Evolutionary conservation across 2,888 invertebrate genomes (phyloP), one percentile per base, ranked within the genome.

Genomic region (Callinectes sapidus): DNA sequence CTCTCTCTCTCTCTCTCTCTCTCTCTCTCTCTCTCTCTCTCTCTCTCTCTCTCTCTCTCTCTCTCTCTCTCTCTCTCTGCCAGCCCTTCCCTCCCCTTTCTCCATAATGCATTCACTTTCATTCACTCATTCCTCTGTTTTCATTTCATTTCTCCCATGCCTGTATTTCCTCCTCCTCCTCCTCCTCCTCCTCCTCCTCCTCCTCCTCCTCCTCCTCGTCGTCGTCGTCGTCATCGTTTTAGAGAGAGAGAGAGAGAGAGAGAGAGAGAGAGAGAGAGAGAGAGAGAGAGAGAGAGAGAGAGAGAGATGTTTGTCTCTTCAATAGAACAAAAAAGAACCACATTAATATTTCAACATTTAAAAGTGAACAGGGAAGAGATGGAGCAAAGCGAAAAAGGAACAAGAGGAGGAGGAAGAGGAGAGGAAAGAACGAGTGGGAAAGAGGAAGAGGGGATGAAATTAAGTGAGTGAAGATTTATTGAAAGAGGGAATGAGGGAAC

Each of bases 1-100:
- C 39, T 39, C 54, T 55, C 88, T 86, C 85, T 28, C 55, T 55
- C 32, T 39, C 88, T 54, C 88, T 39, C 39, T 39, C 88, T 88
- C 48, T n/a, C 86, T 39, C 86, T 35, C 42, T 42, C 86, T 54
- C 87, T 42, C 42, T 48, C 87, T 42, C n/a, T 54, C 87, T 42
- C 87, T 42, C n/a, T 39, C 87, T 39, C 87, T 42, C 87, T 42
- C 39, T 42, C 48, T n/a, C 42, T 54, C 87, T 54, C 42, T 54
- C n/a, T 48, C 86, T 42, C 87, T 23, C 86, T 35, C 35, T 42
- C 86, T 35, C 42, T 28, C 35, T 42, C 32, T 42, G 23, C 28
- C 23, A 28, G 8, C 28, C 61, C 3, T 23, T 71, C 28, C 71
- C 71, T n/a, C 28, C 71, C 28, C 28, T 71, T 13, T 28, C 16